A percentile compares a stretch with the other conserved stretches of the same genome.
Evolutionary conservation across 2,797 vertebrate genomes (phyloP).

Genomic region (Natrix natrix): DNA sequence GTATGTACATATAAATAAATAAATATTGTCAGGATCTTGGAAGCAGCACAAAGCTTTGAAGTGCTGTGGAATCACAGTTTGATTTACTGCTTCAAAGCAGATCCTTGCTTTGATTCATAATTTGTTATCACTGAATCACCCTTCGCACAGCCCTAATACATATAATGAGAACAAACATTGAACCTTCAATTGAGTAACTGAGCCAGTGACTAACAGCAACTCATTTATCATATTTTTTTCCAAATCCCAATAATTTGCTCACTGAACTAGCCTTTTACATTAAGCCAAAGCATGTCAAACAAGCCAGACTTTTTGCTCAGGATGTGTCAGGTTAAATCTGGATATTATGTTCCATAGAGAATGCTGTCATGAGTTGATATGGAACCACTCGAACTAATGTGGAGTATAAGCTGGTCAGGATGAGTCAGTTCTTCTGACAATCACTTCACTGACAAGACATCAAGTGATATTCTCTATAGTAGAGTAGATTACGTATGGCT

Average conservation of each 20-base stretch:
- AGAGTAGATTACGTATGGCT: neutral
- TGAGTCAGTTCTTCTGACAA: neutral
- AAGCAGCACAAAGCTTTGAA: neutral
- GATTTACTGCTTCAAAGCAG: neutral
- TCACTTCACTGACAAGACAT: neutral
- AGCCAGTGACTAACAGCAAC: neutral
- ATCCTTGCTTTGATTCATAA: neutral
- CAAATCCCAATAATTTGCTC: neutral
- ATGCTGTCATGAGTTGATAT: neutral
- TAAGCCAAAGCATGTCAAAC: neutral
- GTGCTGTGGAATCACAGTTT: neutral
- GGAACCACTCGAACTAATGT: neutral
- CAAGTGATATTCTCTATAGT: neutral
- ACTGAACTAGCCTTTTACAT: neutral
- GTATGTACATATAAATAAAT: neutral
- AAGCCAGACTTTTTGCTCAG: neutral
- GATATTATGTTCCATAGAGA: neutral
- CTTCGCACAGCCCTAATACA: neutral
- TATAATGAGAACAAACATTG: neutral
- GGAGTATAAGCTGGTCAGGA: neutral
- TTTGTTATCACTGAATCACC: neutral
- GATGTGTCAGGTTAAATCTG: neutral
- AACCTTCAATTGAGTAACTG: neutral
- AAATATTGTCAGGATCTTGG: neutral
- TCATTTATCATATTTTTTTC: neutral